phyloP scores from a whole-genome alignment of 2,888 invertebrate genomes.

The Philereme vetulata region DNA sequence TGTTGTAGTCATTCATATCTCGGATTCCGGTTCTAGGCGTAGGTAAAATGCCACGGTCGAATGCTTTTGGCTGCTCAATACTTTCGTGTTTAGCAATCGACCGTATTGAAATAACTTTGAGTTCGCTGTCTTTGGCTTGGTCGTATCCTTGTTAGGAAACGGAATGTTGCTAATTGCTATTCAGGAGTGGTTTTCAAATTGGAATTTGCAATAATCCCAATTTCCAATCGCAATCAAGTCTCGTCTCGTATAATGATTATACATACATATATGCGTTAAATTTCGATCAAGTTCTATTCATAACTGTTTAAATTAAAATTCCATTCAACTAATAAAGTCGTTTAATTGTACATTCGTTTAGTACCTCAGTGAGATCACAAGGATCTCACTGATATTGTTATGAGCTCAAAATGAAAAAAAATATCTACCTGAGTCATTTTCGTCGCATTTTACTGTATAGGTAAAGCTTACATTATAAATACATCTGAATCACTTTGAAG shows the following conservation, averaged over 20 bases:
- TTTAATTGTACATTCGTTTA: constrained; percentile 7
- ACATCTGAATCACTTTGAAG: constrained; percentile 5
- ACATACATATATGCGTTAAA: constrained; percentile 8
- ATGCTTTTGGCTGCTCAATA: constrained; percentile 37
- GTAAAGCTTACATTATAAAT: constrained; percentile 2
- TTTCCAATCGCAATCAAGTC: not conserved
- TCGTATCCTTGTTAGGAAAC: not conserved
- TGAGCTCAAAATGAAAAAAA: constrained; percentile 27
- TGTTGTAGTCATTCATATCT: constrained; percentile 49
- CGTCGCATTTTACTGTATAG: constrained; percentile 13
- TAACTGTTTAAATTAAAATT: not conserved
- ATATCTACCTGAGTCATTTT: constrained; percentile 22
- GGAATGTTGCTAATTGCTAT: constrained; percentile 11
- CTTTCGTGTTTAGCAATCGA: constrained; percentile 37
- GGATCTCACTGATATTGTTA: constrained; percentile 22
- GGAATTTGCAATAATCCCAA: not conserved
- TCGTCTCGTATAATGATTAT: not conserved
- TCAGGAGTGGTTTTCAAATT: constrained; percentile 7
- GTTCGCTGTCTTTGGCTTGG: constrained; percentile 12
- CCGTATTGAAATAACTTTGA: constrained; percentile 16
- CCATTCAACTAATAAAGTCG: not conserved
- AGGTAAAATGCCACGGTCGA: constrained; percentile 56
- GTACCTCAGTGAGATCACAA: too few species aligned
- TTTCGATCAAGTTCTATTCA: constrained; percentile 1
- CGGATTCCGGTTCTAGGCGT: constrained; percentile 50